phyloP scores from a whole-genome alignment of 2,888 invertebrate genomes.

The Ophioninae sp. region DNA sequence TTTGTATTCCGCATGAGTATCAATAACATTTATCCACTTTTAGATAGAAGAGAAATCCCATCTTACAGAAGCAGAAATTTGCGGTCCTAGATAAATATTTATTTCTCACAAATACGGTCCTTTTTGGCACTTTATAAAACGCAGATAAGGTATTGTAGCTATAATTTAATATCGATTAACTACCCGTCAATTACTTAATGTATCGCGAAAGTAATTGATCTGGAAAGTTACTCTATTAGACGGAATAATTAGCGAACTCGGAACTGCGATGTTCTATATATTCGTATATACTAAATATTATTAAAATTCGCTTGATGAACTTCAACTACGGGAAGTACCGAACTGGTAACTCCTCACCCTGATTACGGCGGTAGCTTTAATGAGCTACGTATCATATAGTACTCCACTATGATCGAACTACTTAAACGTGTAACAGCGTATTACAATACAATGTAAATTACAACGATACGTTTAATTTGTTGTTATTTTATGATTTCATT shows the following conservation, averaged over 20 bases:
- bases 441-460: not conserved
- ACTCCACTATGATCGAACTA: slow-evolving; percentile 16
- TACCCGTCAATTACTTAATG: slow-evolving; percentile 65
- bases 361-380: slow-evolving; percentile 26
- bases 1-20: too few species aligned
- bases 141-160: not conserved
- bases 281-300: not conserved
- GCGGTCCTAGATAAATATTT: not conserved
- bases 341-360: slow-evolving; percentile 40
- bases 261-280: slow-evolving; percentile 16
- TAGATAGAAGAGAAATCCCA: too few species aligned
- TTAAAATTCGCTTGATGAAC: slow-evolving; percentile 39
- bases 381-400: slow-evolving; percentile 2
- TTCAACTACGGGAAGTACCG: slow-evolving; percentile 35
- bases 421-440: not conserved
- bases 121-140: not conserved
- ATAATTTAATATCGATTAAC: slow-evolving; percentile 10
- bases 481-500: not conserved
- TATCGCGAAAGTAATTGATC: slow-evolving; percentile 32
- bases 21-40: too few species aligned
- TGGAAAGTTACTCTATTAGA: slow-evolving; percentile 65
- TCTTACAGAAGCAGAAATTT: not conserved
- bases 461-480: not conserved
- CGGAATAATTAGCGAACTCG: slow-evolving; percentile 63
- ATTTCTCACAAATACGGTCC: not conserved